Conservation (phyloP, 2,113 vertebrate species). For the Centropus bengalensis region DNA sequence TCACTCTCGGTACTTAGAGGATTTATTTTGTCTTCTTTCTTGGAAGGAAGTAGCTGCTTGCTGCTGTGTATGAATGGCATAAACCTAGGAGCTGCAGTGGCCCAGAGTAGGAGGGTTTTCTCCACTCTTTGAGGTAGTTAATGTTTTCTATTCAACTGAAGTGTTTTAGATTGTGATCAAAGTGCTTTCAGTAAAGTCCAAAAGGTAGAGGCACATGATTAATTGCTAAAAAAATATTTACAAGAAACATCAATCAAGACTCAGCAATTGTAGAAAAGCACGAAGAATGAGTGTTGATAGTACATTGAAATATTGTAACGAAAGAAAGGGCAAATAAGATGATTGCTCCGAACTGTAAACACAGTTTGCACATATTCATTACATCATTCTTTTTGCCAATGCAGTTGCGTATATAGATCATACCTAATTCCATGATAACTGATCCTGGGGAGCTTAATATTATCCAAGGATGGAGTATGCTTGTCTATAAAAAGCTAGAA, state of each 20-base stretch:
- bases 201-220: neutral
- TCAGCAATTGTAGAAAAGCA: neutral
- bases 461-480: rapidly evolving
- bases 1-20: neutral
- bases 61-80: rapidly evolving
- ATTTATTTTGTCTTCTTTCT: neutral
- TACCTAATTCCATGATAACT: neutral
- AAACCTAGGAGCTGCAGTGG: neutral
- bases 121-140: neutral
- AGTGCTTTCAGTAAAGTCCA: neutral
- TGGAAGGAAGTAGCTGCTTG: neutral
- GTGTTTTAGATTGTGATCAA: neutral
- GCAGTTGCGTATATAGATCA: neutral
- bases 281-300: neutral
- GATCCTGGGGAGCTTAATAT: neutral
- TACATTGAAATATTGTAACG: neutral
- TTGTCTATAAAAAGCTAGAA: neutral
- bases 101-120: neutral
- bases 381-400: neutral
- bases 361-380: neutral
- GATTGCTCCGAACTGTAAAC: neutral
- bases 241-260: neutral
- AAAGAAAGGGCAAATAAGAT: neutral
- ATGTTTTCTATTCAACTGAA: neutral
- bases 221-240: neutral